Conservation (phyloP, 1,140 invertebrate genomes). For the Popillia japonica region DNA sequence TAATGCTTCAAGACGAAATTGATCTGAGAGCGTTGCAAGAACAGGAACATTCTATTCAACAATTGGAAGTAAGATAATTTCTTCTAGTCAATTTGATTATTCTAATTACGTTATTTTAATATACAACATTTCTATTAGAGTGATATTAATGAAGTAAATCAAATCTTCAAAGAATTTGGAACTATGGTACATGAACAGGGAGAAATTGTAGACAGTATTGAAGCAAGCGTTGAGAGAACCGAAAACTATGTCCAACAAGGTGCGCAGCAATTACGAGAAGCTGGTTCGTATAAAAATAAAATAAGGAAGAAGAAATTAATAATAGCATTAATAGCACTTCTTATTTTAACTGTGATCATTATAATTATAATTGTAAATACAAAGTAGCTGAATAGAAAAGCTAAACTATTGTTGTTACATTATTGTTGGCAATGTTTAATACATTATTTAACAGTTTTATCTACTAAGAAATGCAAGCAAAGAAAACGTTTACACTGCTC, state of each 20-base stretch:
- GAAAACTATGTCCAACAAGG: constrained; percentile 86
- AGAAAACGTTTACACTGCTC: neutral
- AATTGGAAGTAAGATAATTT: constrained; percentile 80
- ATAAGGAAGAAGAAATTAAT: constrained; percentile 87
- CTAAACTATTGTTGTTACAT: neutral
- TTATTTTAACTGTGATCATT: constrained; percentile 76
- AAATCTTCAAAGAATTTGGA: constrained; percentile 98
- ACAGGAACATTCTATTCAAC: constrained; percentile 87
- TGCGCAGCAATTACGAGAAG: constrained; percentile 80
- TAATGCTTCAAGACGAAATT: constrained; percentile 78
- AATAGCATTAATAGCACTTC: constrained; percentile 70
- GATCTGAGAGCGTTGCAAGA: constrained; percentile 87
- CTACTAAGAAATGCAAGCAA: neutral
- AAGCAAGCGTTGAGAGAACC: constrained; percentile 93
- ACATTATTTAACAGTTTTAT: neutral
- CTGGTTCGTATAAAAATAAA: constrained; percentile 87
- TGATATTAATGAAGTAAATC: constrained; percentile 95
- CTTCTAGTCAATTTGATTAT: constrained; percentile 35
- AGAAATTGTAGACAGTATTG: constrained; percentile 96
- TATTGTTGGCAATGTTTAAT: constrained; percentile 27
- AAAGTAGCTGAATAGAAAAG: neutral
- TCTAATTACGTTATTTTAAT: constrained; percentile 44
- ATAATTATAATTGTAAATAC: constrained; percentile 66
- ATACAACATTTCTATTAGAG: constrained; percentile 68
- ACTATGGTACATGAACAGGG: constrained; percentile 97